A percentile compares a stretch with the other conserved stretches of the same genome.
Conservation (phyloP, 2,888 invertebrate species). For the Acleris sparsana region DNA sequence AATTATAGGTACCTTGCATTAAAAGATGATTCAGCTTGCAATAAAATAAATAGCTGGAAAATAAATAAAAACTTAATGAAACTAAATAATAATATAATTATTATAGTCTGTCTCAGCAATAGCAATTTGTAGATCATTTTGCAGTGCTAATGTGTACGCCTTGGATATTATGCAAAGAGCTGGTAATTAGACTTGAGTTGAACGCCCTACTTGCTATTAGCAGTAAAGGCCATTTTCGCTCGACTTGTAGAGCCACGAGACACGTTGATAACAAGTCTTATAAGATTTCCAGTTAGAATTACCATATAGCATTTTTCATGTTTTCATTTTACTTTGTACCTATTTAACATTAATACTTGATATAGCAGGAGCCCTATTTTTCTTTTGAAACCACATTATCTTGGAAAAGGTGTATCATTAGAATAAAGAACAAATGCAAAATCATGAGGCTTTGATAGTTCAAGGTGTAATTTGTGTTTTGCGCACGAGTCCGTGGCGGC, state of each 20-base stretch:
- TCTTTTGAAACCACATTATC: conserved; percentile 36
- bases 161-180: conserved; percentile 76
- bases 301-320: conserved; percentile 12
- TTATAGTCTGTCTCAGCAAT: conserved; percentile 63
- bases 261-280: conserved; percentile 34
- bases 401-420: conserved; percentile 51
- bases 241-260: conserved; percentile 2
- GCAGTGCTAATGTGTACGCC: conserved; percentile 71
- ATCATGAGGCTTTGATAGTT: conserved; percentile 56
- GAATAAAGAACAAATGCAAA: conserved; percentile 50
- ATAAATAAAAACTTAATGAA: conserved; percentile 48
- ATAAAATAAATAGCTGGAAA: conserved; percentile 1
- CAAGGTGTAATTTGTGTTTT: conserved; percentile 64
- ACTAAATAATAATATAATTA: conserved; percentile 72
- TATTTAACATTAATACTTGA: conserved; percentile 3
- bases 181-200: conserved; percentile 72
- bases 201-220: conserved; percentile 53
- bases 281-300: conserved; percentile 32
- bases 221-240: conserved; percentile 27
- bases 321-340: conserved; percentile 19
- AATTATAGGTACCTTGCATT: too few relatives aligned
- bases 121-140: conserved; percentile 77
- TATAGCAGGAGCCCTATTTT: conserved; percentile 18
- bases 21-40: background rate
- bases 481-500: conserved; percentile 55